Evolutionary conservation across 2,113 vertebrate genomes (phyloP).

Genomic region (Chauna torquata): DNA sequence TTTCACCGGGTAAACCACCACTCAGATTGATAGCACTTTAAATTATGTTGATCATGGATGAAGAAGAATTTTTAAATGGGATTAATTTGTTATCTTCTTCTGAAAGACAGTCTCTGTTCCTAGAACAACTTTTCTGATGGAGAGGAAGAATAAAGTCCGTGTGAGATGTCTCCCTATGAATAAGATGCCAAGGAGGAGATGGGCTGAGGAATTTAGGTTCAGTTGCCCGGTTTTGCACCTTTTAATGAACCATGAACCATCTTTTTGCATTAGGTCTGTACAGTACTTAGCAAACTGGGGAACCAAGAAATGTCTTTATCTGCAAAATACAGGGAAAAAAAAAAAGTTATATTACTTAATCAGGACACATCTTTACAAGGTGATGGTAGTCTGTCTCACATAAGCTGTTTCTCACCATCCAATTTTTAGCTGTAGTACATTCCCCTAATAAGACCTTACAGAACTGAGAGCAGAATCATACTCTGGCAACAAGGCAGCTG

Average conservation of each 20-base stretch:
- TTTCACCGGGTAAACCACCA: not conserved
- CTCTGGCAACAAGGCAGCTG: not conserved
- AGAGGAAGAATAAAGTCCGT: not conserved
- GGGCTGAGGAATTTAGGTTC: not conserved
- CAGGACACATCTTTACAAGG: not conserved
- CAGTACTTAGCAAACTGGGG: not conserved
- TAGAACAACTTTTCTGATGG: not conserved
- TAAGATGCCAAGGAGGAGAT: not conserved
- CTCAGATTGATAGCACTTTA: not conserved
- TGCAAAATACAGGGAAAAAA: not conserved
- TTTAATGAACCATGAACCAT: not conserved
- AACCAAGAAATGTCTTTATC: not conserved
- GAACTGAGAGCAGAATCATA: not conserved
- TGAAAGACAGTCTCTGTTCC: constrained; percentile 10
- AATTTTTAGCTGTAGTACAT: not conserved
- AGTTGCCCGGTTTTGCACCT: not conserved
- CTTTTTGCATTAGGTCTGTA: not conserved
- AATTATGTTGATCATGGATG: not conserved
- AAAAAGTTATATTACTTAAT: not conserved
- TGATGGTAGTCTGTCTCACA: not conserved
- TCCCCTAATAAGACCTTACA: not conserved
- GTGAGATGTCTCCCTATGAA: not conserved
- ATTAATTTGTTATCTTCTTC: constrained; percentile 24
- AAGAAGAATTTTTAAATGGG: constrained; percentile 25
- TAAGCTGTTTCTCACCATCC: not conserved